These are phyloP conservation scores for Caracal caracal DNA, from an alignment of 2,113 vertebrate genomes.

Conservation along the genomic window DNA sequence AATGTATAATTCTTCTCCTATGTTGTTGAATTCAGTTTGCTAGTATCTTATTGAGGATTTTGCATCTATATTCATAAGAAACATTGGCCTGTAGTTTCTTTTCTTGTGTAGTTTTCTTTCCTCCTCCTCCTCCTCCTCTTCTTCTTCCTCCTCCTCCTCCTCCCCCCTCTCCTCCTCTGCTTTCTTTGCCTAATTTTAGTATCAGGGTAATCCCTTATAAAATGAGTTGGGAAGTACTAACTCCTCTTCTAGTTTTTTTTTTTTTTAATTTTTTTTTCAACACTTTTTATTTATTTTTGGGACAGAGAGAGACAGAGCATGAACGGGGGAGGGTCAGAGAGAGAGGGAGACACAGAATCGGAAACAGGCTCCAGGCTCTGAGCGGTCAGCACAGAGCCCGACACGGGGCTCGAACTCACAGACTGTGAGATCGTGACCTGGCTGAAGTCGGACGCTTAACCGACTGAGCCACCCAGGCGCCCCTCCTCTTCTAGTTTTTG, in stretches of 20 bases:
- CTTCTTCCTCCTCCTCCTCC: too few species aligned
- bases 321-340: too few species aligned
- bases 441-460: too few species aligned
- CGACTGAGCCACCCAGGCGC: too few species aligned
- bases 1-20: neutral
- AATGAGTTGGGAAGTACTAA: neutral
- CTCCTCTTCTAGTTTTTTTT: neutral
- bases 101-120: neutral
- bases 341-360: too few species aligned
- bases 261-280: too few species aligned
- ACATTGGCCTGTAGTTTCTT: neutral
- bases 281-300: too few species aligned
- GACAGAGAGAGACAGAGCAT: too few species aligned
- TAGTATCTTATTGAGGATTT: neutral
- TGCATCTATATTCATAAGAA: neutral
- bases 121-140: neutral
- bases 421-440: too few species aligned
- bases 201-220: neutral
- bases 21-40: neutral
- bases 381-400: too few species aligned
- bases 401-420: too few species aligned
- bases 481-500: neutral
- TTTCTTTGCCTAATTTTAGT: neutral
- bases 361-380: too few species aligned
- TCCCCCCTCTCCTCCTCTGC: neutral